Conservation (phyloP, 2,797 vertebrate genomes). For the Clarias pachynema region DNA sequence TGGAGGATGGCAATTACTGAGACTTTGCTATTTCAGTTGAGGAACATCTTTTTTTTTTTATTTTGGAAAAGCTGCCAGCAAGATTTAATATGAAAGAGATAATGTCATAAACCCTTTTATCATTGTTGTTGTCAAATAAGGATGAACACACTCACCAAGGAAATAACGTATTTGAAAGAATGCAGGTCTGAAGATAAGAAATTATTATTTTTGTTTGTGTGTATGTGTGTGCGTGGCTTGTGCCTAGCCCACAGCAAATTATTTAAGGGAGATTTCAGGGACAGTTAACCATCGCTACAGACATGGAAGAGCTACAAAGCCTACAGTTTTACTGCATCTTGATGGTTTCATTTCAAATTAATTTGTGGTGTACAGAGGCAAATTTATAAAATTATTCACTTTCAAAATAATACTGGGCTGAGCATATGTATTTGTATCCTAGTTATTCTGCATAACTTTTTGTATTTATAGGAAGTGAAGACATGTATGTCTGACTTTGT, state of each 20-base stretch:
- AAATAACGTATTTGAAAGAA: constrained; percentile 83
- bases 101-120: constrained; percentile 83
- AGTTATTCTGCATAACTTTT: constrained; percentile 64
- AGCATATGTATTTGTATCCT: not conserved
- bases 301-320: constrained; percentile 79
- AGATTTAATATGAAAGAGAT: constrained; percentile 88
- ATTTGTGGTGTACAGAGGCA: no score
- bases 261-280: constrained; percentile 65
- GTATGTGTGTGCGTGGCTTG: not conserved
- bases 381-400: no score
- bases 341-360: no score
- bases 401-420: no score
- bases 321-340: constrained; percentile 65
- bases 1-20: not conserved
- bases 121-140: constrained; percentile 90
- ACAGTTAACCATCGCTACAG: constrained; percentile 80
- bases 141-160: constrained; percentile 87
- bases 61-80: constrained; percentile 85
- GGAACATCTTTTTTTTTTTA: constrained; percentile 82
- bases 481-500: constrained; percentile 84
- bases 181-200: constrained; percentile 87
- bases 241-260: not conserved
- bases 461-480: constrained; percentile 87
- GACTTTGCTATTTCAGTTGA: constrained; percentile 76
- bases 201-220: no score